These are phyloP conservation scores for Sinella curviseta DNA, from an alignment of 1,140 invertebrate genomes.

Conservation along the genomic window DNA sequence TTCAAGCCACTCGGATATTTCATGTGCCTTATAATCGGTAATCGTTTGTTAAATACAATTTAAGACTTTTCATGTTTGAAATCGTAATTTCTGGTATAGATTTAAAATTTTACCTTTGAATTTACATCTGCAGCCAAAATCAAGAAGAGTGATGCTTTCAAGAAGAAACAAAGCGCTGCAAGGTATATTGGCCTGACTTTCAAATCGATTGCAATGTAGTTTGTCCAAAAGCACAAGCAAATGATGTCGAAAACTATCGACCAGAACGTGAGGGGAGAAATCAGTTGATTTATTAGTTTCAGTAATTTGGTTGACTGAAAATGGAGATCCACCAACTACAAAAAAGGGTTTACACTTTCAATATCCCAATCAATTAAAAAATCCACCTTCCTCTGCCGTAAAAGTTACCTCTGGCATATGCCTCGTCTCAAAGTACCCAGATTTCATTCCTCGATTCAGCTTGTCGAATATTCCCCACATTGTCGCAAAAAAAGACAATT, in stretches of 20 bases:
- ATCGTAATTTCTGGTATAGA: neutral
- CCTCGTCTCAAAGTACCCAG: neutral
- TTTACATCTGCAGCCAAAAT: slow-evolving; percentile 22
- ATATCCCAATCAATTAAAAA: no score
- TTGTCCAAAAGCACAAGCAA: slow-evolving; percentile 32
- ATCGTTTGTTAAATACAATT: neutral
- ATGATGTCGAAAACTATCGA: slow-evolving; percentile 12
- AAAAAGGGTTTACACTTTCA: no score
- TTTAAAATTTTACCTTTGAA: slow-evolving; percentile 21
- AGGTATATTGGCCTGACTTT: neutral
- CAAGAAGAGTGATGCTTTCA: slow-evolving; percentile 10
- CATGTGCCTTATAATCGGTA: slow-evolving; percentile 16
- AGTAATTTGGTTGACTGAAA: slow-evolving; percentile 24
- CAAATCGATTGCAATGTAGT: slow-evolving; percentile 25
- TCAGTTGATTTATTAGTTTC: slow-evolving; percentile 28
- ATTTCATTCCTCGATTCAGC: neutral
- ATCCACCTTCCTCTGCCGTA: neutral
- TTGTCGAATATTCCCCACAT: slow-evolving; percentile 29
- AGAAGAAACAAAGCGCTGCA: slow-evolving; percentile 13
- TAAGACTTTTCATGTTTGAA: neutral
- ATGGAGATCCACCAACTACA: slow-evolving; percentile 30
- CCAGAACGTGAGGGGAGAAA: slow-evolving; percentile 30
- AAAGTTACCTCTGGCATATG: neutral
- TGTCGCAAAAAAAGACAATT: neutral
- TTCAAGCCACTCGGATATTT: slow-evolving; percentile 27